Evolutionary conservation across 2,113 vertebrate genomes (phyloP).

Genomic region (Phainopepla nitens): DNA sequence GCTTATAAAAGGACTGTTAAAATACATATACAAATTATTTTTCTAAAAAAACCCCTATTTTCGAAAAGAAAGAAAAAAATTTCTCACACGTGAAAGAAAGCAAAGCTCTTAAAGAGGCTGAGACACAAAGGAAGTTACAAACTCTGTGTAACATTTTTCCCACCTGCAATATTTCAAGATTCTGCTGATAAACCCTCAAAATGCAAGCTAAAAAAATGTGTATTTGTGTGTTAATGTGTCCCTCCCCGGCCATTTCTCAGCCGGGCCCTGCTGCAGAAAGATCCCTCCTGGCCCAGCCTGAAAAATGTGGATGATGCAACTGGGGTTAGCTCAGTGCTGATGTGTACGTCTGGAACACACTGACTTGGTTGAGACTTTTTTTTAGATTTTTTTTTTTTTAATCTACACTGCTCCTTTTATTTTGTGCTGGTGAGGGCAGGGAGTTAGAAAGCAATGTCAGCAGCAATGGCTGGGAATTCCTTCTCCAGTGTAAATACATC

Average conservation of each 20-base stretch:
- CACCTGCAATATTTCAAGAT: slow-evolving; percentile 26
- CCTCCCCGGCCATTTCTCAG: neutral
- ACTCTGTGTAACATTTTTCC: neutral
- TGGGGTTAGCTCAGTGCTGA: slow-evolving; percentile 63
- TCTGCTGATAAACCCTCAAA: slow-evolving; percentile 19
- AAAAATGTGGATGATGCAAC: slow-evolving; percentile 61
- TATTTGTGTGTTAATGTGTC: neutral
- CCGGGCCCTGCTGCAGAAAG: neutral
- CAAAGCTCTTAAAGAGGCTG: neutral
- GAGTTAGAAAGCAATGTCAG: neutral
- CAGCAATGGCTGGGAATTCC: neutral
- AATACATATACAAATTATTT: neutral
- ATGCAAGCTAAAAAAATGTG: neutral
- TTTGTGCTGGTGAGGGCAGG: neutral
- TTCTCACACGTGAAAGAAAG: neutral
- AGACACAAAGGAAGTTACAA: neutral
- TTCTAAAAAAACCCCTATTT: neutral
- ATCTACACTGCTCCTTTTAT: slow-evolving; percentile 47
- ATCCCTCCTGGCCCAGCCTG: slow-evolving; percentile 48
- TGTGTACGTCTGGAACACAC: slow-evolving; percentile 53
- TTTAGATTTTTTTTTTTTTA: neutral
- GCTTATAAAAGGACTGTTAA: neutral
- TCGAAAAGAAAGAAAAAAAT: no score
- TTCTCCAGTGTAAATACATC: neutral
- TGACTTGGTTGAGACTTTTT: neutral